Evolutionary conservation across 2,888 invertebrate species (phyloP), one percentile per base, ranked within the genome.

Genomic region (Ectemnius cavifrons): DNA sequence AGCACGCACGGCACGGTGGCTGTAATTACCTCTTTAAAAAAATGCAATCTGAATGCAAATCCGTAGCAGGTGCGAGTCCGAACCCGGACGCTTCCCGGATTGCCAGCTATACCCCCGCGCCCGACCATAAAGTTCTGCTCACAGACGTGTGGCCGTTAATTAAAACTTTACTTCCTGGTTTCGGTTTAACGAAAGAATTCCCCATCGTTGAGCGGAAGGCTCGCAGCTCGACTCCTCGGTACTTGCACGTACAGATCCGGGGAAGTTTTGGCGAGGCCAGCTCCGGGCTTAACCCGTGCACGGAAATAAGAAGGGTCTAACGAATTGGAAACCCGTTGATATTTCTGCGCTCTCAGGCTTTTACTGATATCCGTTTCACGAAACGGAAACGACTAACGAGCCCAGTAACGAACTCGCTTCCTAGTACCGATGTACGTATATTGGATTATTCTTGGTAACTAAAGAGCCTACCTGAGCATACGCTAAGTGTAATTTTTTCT

Each of bases 21-120:
- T 81, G 83, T 87, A 88, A 88, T 89, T 88, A 87, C 87, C 87
- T 83, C 83, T 83, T 85, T 68, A 81, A 84, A 82, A 79, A 72
- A 65, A 87, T 81, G 87, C 86, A 89, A 89, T 89, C 87, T 89
- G 87, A 89, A 89, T 89, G 89, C 89, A 89, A 89, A 89, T 89
- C 87, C 86, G 83, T 76, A 84, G 85, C 88, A 88, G 87, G 85
- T 88, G 86, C 86, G 84, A 85, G 86, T 79, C 77, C 85, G 80
- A 77, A 76, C 81, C 78, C 37, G 37, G 80, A 73, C 82, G 84
- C 85, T 87, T 85, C 85, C 82, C 82, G 85, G 79, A 86, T 87
- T 85, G 81, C 84, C 83, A 82, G 80, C 84, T 73, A 74, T 72
- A 72, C 77, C 73, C 66, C 74, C 78, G 75, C 66, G 37, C 11